Evolutionary conservation across 2,888 invertebrate genomes (phyloP).

Genomic region (Rhingia campestris): DNA sequence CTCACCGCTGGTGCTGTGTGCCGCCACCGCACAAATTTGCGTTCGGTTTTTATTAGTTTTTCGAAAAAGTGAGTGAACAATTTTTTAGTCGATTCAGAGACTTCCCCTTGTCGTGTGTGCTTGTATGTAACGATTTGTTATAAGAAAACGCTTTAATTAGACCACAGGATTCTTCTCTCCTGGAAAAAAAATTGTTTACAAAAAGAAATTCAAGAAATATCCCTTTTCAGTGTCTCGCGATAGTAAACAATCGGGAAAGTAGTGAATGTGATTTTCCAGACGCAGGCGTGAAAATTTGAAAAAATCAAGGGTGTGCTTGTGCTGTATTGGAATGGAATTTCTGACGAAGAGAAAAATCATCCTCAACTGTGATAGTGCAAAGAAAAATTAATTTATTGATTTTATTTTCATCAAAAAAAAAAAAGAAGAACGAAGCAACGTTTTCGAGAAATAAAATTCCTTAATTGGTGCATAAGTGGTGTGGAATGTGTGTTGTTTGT

Average conservation of each 20-base stretch:
- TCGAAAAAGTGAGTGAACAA: constrained; percentile 64
- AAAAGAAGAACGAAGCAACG: constrained; percentile 16
- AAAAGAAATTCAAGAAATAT: constrained; percentile 36
- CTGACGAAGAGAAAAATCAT: constrained; percentile 51
- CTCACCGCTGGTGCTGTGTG: constrained; percentile 54
- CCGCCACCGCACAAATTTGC: constrained; percentile 59
- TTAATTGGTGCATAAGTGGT: constrained; percentile 26
- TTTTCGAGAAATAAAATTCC: constrained; percentile 20
- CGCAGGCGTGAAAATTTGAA: constrained; percentile 71
- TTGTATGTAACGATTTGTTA: constrained; percentile 46
- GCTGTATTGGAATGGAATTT: constrained; percentile 33
- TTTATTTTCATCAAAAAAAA: constrained; percentile 49
- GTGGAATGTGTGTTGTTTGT: constrained; percentile 42
- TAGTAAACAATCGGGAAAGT: constrained; percentile 63
- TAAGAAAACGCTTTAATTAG: constrained; percentile 42
- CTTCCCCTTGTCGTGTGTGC: constrained; percentile 63
- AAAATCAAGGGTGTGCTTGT: constrained; percentile 51
- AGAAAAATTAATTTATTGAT: constrained; percentile 67
- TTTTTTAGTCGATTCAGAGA: constrained; percentile 60
- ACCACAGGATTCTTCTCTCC: constrained; percentile 35
- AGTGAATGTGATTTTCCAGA: constrained; percentile 60
- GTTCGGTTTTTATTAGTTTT: constrained; percentile 47
- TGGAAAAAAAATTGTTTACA: constrained; percentile 63
- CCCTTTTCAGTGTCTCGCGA: constrained; percentile 38
- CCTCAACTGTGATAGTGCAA: constrained; percentile 63